phyloP scores from a whole-genome alignment of 2,113 vertebrate species.

The Porphyrio hochstetteri region DNA sequence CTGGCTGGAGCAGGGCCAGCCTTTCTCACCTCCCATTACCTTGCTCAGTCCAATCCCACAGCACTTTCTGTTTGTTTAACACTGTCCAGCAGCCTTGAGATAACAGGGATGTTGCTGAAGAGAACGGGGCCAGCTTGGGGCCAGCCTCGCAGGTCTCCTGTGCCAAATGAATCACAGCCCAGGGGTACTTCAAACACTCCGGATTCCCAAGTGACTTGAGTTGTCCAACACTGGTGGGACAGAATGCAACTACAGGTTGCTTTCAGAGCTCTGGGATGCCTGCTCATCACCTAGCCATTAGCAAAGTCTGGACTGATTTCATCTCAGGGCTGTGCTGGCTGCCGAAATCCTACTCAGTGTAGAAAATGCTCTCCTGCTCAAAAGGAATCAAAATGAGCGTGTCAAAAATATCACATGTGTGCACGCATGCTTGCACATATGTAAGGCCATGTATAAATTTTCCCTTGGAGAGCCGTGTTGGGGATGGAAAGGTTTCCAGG shows the following conservation, averaged over 20 bases:
- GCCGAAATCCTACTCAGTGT: not conserved
- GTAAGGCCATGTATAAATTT: not conserved
- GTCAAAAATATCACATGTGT: not conserved
- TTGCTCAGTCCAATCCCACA: not conserved
- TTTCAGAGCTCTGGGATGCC: not conserved
- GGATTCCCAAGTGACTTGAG: not conserved
- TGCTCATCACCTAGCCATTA: rapidly evolving
- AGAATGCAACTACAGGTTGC: not conserved
- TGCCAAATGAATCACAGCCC: rapidly evolving
- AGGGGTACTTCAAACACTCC: rapidly evolving
- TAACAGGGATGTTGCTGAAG: not conserved
- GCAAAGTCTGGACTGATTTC: not conserved
- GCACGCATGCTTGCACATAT: not conserved
- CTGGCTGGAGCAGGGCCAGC: not conserved
- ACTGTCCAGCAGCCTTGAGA: not conserved
- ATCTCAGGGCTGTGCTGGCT: not conserved
- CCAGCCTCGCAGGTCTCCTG: rapidly evolving
- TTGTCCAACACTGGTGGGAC: rapidly evolving
- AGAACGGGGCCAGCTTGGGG: not conserved
- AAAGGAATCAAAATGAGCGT: rapidly evolving
- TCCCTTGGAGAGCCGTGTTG: not conserved
- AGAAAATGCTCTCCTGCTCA: not conserved
- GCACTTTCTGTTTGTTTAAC: not conserved
- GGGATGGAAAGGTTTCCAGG: not conserved
- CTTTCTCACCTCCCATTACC: not conserved